These are phyloP conservation scores for Tenthredo notha DNA, from an alignment of 2,888 invertebrate genomes.

Conservation along the genomic window DNA sequence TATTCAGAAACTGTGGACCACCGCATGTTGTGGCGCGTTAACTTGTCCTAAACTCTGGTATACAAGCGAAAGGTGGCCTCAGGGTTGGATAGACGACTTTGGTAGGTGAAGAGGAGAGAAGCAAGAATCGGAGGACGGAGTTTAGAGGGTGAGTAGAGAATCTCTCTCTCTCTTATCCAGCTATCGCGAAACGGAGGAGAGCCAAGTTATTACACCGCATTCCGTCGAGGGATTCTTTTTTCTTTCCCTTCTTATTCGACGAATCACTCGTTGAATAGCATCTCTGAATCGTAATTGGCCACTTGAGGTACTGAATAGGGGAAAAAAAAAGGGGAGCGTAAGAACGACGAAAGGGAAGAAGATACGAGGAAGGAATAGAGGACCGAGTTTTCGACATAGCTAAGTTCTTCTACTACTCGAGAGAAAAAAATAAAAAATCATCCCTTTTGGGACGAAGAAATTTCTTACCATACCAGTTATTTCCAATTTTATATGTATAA, in stretches of 20 bases:
- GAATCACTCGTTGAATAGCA: conserved; percentile 50
- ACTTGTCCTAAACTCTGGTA: conserved; percentile 73
- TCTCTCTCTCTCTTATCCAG: conserved; percentile 5
- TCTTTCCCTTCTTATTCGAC: conserved; percentile 47
- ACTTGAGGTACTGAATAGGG: conserved; percentile 57
- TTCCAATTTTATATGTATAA: background rate
- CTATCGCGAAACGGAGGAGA: background rate
- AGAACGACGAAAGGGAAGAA: conserved; percentile 31
- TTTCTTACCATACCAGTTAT: background rate
- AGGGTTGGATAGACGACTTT: conserved; percentile 39
- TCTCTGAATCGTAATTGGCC: conserved; percentile 62
- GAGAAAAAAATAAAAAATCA: too few relatives aligned
- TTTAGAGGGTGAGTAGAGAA: conserved; percentile 5
- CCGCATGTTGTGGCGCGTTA: conserved; percentile 73
- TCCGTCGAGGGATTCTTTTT: conserved; percentile 51
- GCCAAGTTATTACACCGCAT: conserved; percentile 41
- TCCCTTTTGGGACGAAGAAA: background rate
- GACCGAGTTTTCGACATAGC: conserved; percentile 6
- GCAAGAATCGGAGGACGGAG: background rate
- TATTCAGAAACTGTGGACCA: conserved; percentile 74
- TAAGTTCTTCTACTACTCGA: background rate
- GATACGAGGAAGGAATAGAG: background rate
- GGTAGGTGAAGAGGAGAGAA: conserved; percentile 12
- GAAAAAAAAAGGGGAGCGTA: conserved; percentile 39
- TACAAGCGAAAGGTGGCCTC: conserved; percentile 54